These are phyloP conservation scores for Todiramphus chloris DNA, from an alignment of 2,113 vertebrate species.

Conservation along the genomic window DNA sequence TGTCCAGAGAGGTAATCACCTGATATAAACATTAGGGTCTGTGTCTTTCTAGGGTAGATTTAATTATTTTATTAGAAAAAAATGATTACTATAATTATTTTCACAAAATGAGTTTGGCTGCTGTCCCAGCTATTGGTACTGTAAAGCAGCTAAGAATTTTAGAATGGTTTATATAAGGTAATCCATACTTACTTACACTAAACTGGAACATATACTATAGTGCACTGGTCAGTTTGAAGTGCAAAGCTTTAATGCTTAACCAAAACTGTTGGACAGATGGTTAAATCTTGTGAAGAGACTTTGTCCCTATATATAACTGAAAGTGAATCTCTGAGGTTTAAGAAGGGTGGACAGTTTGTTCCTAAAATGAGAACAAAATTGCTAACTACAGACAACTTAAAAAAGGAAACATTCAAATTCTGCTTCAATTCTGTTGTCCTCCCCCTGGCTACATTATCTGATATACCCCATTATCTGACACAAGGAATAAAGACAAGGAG, in stretches of 20 bases:
- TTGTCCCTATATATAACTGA: constrained; percentile 13
- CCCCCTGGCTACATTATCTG: neutral
- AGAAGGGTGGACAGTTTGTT: neutral
- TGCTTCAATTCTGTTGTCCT: neutral
- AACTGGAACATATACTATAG: neutral
- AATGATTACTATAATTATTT: neutral
- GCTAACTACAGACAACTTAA: neutral
- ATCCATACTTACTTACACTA: neutral
- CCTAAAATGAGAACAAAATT: neutral
- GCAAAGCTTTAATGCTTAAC: constrained; percentile 41
- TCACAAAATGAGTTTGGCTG: neutral
- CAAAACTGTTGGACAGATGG: constrained; percentile 23
- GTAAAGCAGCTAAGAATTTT: neutral
- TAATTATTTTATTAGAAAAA: neutral
- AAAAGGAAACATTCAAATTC: neutral
- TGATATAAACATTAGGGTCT: neutral
- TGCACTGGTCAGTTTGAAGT: constrained; percentile 11
- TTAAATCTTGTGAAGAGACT: constrained; percentile 55
- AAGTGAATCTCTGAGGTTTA: constrained; percentile 47
- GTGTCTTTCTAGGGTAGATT: neutral
- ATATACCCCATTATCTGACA: neutral
- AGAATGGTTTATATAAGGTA: neutral
- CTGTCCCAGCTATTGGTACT: neutral
- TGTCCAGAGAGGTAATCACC: neutral
- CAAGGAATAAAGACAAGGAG: neutral